Base-by-base conservation (phyloP, 1,140 invertebrate genomes). In the Diachasmimorpha longicaudata region DNA sequence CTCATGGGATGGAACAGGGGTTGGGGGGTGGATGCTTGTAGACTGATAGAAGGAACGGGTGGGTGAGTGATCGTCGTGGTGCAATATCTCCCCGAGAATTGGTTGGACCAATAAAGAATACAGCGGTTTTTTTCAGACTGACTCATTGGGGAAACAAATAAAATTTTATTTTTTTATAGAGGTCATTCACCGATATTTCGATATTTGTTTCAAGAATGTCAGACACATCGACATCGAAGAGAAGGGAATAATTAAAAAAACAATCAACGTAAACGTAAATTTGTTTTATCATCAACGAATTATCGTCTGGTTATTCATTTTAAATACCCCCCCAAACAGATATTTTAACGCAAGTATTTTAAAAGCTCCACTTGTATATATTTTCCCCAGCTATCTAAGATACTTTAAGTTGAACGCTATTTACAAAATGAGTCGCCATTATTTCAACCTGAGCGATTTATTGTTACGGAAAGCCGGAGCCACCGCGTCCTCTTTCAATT, bases 1-100 rank as follows among this genome's bases (percentile, higher is more conserved):
- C 55, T 72, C 79, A 63, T 73, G 77, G 79, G 79, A 52, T n/a
- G n/a, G n/a, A n/a, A n/a, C n/a, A n/a, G n/a, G n/a, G n/a, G n/a
- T n/a, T n/a, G 76, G n/a, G 44, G 70, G 69, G 55, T 36, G 23
- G 73, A 73, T 69, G 44, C 71, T 69, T 16, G 71, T 71, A 77
- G 75, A 77, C 75, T 77, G 78, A 79, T 77, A 79, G 76, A 72
- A 74, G 71, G 75, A 77, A 79, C 78, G 77, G 81, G 78, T 37
- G 74, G 72, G 71, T 84, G 82, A 83, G 70, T 84, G 82, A 82
- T 79, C 72, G 72, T 48, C 77, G 79, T 75, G 74, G 25, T 55
- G 76, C 78, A 80, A 80, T 80, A 82, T 83, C 80, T 80, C 79
- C 77, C 73, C 68, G 70, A 81, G 77, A 79, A 78, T 79, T 79